These are phyloP conservation scores for Actinernus sp. DNA, from an alignment of 92 coral and sea anemone species.

Conservation along the genomic window DNA sequence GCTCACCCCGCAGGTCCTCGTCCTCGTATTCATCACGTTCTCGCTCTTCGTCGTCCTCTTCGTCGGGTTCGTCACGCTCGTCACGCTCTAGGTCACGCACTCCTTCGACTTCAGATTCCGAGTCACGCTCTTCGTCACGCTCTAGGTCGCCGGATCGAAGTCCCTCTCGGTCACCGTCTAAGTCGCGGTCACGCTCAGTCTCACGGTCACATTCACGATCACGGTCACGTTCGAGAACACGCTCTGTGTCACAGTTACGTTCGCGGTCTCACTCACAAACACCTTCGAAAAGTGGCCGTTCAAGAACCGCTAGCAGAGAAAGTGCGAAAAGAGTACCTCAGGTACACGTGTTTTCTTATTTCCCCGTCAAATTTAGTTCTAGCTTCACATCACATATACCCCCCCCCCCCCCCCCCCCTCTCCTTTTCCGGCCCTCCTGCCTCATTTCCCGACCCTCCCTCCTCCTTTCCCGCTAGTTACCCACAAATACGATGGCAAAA, in stretches of 20 bases:
- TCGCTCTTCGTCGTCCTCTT: conserved; percentile 82
- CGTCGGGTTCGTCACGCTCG: conserved; percentile 75
- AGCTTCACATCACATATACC: too few species aligned
- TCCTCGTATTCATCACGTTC: conserved; percentile 63
- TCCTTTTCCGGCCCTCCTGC: too few species aligned
- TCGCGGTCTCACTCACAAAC: conserved; percentile 58
- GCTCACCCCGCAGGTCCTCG: conserved; percentile 48
- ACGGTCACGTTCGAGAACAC: conserved; percentile 33
- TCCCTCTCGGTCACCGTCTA: conserved; percentile 67
- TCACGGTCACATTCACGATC: conserved; percentile 83
- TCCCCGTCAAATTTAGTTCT: not conserved
- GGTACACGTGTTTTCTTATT: not conserved
- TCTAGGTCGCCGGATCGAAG: conserved; percentile 79
- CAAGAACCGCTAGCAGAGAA: conserved; percentile 62
- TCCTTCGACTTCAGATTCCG: conserved; percentile 76
- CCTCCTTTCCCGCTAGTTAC: too few species aligned
- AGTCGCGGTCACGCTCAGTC: conserved; percentile 75
- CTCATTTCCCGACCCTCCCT: too few species aligned
- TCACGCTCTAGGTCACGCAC: conserved; percentile 74
- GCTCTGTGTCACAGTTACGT: conserved; percentile 7
- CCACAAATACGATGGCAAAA: too few species aligned
- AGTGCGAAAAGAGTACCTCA: conserved; percentile 18
- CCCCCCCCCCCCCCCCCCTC: too few species aligned
- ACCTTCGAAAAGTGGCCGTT: conserved; percentile 74
- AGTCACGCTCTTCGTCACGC: conserved; percentile 91